These are phyloP conservation scores for Metaphire vulgaris DNA, from an alignment of 1,140 invertebrate genomes.

Conservation along the genomic window DNA sequence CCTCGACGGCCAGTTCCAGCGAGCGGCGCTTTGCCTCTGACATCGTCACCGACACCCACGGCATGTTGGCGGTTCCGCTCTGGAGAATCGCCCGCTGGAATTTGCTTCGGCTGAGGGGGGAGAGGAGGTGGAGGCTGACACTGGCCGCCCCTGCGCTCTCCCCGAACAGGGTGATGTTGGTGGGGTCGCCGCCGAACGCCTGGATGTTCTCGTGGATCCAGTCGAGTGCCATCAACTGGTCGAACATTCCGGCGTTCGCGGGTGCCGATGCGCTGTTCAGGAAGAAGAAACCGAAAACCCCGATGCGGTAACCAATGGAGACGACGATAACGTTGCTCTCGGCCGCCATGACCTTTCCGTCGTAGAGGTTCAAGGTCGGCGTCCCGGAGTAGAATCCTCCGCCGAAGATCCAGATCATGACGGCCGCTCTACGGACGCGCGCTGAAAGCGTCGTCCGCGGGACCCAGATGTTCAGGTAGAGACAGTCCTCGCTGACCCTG, in stretches of 20 bases:
- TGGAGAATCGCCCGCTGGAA: slow-evolving; percentile 69
- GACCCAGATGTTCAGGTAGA: slow-evolving; percentile 41
- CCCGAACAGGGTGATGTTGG: slow-evolving; percentile 90
- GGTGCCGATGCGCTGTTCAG: slow-evolving; percentile 82
- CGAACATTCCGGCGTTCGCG: slow-evolving; percentile 79
- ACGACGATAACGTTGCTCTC: slow-evolving; percentile 75
- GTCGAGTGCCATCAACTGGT: slow-evolving; percentile 66
- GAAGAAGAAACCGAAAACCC: slow-evolving; percentile 83
- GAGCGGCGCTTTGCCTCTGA: slow-evolving; percentile 71
- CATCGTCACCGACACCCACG: slow-evolving; percentile 82
- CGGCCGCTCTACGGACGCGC: not conserved
- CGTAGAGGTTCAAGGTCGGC: slow-evolving; percentile 87
- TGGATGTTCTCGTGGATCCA: slow-evolving; percentile 83
- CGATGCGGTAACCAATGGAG: slow-evolving; percentile 87
- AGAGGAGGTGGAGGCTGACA: slow-evolving; percentile 83
- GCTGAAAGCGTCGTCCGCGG: slow-evolving; percentile 29
- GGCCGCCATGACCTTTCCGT: slow-evolving; percentile 74
- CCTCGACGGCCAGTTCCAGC: slow-evolving; percentile 70
- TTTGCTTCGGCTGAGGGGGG: slow-evolving; percentile 71
- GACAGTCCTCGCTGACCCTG: slow-evolving; percentile 56
- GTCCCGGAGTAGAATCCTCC: slow-evolving; percentile 86
- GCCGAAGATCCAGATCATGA: slow-evolving; percentile 60
- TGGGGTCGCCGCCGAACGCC: slow-evolving; percentile 85
- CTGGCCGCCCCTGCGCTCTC: slow-evolving; percentile 92
- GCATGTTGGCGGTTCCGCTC: slow-evolving; percentile 63